phyloP scores from a whole-genome alignment of 2,113 vertebrate genomes.

The Craseonycteris thonglongyai region DNA sequence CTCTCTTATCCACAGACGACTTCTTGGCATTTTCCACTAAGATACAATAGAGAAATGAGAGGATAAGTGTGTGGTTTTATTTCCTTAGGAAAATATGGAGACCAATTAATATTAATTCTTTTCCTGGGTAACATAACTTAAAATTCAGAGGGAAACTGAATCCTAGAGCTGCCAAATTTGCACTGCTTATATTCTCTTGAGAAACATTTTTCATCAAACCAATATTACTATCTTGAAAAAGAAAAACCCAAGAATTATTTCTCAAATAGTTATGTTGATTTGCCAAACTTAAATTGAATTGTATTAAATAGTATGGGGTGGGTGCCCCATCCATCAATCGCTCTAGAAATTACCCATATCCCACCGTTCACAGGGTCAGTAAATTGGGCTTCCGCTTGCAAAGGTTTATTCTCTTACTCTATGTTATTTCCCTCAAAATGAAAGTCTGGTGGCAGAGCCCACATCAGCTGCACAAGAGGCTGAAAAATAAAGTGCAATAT shows the following conservation, averaged over 20 bases:
- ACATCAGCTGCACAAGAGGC: background rate
- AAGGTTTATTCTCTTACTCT: background rate
- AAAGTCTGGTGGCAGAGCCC: background rate
- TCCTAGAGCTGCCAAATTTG: background rate
- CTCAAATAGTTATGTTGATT: background rate
- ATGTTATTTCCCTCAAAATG: background rate
- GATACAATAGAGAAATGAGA: background rate
- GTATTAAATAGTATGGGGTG: background rate
- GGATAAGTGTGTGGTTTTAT: background rate
- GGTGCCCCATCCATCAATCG: background rate
- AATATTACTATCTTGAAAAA: background rate
- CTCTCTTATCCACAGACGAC: background rate
- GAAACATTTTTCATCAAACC: background rate
- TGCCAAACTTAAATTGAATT: background rate
- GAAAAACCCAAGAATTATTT: background rate
- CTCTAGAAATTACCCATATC: background rate
- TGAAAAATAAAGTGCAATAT: background rate
- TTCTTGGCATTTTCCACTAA: constrained; percentile 40
- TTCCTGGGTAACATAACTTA: background rate
- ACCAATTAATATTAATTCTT: background rate
- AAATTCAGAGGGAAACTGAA: background rate
- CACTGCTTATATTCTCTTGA: background rate
- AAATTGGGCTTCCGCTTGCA: background rate
- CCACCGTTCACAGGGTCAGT: background rate
- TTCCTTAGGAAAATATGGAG: constrained; percentile 12